Percentiles rank a stretch among this genome's conserved stretches.
These are phyloP conservation scores for Craniophora ligustri DNA, from an alignment of 2,888 invertebrate species.

Conservation along the genomic window DNA sequence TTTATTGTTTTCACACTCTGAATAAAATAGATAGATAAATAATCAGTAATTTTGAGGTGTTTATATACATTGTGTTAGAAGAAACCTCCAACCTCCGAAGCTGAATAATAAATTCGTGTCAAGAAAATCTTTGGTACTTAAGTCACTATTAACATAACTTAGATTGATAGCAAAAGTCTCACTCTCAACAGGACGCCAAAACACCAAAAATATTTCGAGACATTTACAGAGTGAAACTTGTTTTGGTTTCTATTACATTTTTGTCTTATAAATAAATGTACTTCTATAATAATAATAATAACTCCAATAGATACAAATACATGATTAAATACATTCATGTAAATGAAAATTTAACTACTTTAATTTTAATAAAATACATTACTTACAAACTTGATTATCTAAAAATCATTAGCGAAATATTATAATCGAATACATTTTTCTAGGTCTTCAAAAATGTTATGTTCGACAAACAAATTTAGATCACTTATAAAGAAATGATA, in stretches of 20 bases:
- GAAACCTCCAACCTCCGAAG: slow-evolving; percentile 18
- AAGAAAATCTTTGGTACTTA: slow-evolving; percentile 68
- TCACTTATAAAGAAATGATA: no score
- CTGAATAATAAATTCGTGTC: slow-evolving; percentile 43
- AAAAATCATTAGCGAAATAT: no score
- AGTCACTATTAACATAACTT: slow-evolving; percentile 55
- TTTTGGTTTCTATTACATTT: neutral
- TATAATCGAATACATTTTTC: no score
- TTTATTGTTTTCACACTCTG: slow-evolving; percentile 82
- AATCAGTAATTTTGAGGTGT: slow-evolving; percentile 53
- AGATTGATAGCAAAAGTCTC: slow-evolving; percentile 9
- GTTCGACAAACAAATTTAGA: no score
- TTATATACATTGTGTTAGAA: slow-evolving; percentile 64
- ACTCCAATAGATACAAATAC: slow-evolving; percentile 3
- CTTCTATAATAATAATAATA: slow-evolving; percentile 14
- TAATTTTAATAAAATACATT: no score
- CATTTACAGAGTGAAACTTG: neutral
- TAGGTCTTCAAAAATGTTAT: no score
- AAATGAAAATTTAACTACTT: neutral
- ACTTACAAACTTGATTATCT: no score
- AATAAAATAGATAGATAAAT: slow-evolving; percentile 68
- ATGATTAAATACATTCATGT: neutral
- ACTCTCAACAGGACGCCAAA: neutral
- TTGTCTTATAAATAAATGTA: slow-evolving; percentile 59
- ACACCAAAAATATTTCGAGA: neutral